These are phyloP conservation scores for Saimiri boliviensis DNA, from an alignment of 2,113 vertebrate genomes.

Conservation along the genomic window DNA sequence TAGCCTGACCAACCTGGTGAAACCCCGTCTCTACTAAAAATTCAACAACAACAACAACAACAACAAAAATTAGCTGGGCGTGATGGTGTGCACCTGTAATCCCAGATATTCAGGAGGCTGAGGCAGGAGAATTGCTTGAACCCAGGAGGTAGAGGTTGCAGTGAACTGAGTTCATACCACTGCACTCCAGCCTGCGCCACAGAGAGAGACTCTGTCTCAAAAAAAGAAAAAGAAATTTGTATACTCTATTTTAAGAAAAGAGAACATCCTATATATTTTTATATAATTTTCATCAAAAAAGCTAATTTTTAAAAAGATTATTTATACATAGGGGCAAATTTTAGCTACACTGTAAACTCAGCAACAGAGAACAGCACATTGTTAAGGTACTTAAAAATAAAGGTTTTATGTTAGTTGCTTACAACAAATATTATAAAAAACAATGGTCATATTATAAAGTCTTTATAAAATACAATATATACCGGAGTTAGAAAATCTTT, in stretches of 20 bases:
- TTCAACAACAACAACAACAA: too few species aligned
- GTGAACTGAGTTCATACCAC: too few species aligned
- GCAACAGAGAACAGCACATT: background rate
- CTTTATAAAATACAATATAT: background rate
- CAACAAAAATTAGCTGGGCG: too few species aligned
- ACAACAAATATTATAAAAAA: background rate
- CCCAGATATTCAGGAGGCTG: too few species aligned
- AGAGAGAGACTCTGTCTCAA: too few species aligned
- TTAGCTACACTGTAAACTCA: background rate
- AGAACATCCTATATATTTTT: background rate
- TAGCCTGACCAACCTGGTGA: too few species aligned
- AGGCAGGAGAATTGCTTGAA: too few species aligned
- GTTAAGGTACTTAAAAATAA: background rate
- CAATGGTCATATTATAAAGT: background rate
- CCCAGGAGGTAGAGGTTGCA: too few species aligned
- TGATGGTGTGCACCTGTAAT: too few species aligned
- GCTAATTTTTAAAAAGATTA: background rate
- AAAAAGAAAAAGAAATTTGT: background rate
- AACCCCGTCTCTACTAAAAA: too few species aligned
- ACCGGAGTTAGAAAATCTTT: background rate
- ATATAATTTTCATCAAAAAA: conserved; percentile 19
- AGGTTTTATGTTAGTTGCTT: background rate
- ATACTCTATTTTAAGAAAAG: conserved; percentile 24
- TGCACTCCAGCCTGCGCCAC: too few species aligned
- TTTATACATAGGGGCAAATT: background rate